phyloP scores from a whole-genome alignment of 2,113 vertebrate species.

The Boulengeromyrus knoepffleri region DNA sequence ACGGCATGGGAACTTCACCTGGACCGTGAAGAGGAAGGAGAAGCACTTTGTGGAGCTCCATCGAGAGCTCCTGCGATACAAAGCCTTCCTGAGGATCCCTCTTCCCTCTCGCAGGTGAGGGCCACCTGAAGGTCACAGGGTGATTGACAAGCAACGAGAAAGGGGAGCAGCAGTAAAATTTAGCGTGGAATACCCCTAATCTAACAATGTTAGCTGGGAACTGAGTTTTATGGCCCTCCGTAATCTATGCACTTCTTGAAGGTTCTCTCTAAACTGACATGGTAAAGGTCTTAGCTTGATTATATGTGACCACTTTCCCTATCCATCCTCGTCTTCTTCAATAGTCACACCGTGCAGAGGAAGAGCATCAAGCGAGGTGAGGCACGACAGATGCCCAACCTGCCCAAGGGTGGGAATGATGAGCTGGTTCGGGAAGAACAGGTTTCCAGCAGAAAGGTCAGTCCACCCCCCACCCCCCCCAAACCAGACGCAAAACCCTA shows the following conservation, averaged over 20 bases:
- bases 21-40: conserved; percentile 91
- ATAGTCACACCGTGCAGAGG: conserved; percentile 85
- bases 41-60: conserved; percentile 95
- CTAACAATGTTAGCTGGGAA: background rate
- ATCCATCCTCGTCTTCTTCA: conserved; percentile 18
- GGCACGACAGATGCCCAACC: conserved; percentile 77
- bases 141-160: background rate
- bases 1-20: conserved; percentile 88
- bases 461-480: conserved; percentile 21
- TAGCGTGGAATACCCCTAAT: background rate
- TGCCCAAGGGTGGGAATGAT: conserved; percentile 73
- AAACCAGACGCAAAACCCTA: background rate
- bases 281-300: background rate
- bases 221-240: background rate
- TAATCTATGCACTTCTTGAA: background rate
- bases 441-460: conserved; percentile 81
- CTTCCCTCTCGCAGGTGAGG: conserved; percentile 84
- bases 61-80: conserved; percentile 86
- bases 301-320: background rate
- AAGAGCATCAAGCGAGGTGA: conserved; percentile 84
- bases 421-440: conserved; percentile 81
- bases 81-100: conserved; percentile 88
- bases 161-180: background rate
- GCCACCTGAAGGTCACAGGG: background rate
- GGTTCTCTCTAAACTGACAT: background rate